Base-by-base conservation (phyloP, 2,888 invertebrate species). In the Trissolcus japonicus region DNA sequence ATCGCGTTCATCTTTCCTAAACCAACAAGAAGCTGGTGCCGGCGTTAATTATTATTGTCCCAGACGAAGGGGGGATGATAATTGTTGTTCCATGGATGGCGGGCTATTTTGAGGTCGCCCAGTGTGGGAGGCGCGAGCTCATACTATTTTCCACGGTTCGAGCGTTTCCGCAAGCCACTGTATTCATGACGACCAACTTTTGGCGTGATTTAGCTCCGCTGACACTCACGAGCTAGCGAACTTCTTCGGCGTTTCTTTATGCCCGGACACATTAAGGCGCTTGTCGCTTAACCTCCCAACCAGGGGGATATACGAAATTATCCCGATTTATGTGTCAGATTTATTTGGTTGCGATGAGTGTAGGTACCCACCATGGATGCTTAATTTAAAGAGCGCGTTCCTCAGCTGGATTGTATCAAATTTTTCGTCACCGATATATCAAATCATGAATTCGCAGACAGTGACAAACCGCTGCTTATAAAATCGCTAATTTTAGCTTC, bases 141-240 rank as follows among this genome's bases (percentile, higher is more conserved):
- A 25, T 25, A 35, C 35, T 35, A 56, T 61, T 67, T 68, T 75
- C 50, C 54, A 51, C n/a, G 43, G 53, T 35, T 35, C 57, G 25
- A 54, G 41, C 66, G 43, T 77, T 77, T 77, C 76, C 76, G 72
- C 67, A 71, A 68, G 72, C 55, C 48, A 41, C 43, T 35, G 61
- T 43, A 77, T 77, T 77, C 73, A 77, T 68, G 68, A 68, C 62
- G 76, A 54, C 77, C 68, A 73, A 77, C 40, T 60, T 76, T 76
- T 69, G 59, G 75, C 56, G 69, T 76, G 60, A 69, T 60, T 76
- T 76, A 76, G 51, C 60, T 57, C 16, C 43, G 50, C 41, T 50
- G 75, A 75, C 75, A 69, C 67, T 75, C 25, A 4, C 25, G 25
- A 69, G 63, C 75, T 60, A 65, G 75, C 43, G 68, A 65, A 35